Percentiles rank a stretch among this genome's conserved stretches.
Evolutionary conservation across 1,140 invertebrate genomes (phyloP).

Genomic region (Schlechtendalia chinensis): DNA sequence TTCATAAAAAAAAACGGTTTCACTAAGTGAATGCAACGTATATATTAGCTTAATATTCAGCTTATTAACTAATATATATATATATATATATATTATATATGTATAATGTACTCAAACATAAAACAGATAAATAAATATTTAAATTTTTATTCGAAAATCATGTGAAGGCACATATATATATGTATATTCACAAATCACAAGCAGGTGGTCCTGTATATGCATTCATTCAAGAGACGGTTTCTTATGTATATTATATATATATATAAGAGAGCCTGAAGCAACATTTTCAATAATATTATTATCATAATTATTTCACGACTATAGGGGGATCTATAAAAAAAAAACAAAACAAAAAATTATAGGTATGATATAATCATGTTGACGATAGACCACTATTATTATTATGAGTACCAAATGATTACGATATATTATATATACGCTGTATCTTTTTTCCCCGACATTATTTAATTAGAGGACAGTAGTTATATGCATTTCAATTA

Average conservation of each 20-base stretch:
- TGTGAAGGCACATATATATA: not conserved
- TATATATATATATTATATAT: too few relatives aligned
- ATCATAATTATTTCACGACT: slow-evolving; percentile 26
- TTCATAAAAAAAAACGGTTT: too few relatives aligned
- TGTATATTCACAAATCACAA: slow-evolving; percentile 1
- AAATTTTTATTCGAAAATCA: slow-evolving; percentile 19
- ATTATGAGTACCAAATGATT: not conserved
- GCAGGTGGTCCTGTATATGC: not conserved
- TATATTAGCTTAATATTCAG: too few relatives aligned
- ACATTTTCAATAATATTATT: slow-evolving; percentile 37
- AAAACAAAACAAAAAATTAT: not conserved
- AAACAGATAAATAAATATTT: not conserved
- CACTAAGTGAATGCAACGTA: too few relatives aligned
- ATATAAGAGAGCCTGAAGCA: not conserved
- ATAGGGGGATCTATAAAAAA: not conserved
- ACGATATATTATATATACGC: not conserved
- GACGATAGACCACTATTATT: slow-evolving; percentile 20
- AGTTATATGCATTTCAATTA: slow-evolving; percentile 25
- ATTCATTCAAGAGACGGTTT: not conserved
- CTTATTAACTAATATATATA: too few relatives aligned
- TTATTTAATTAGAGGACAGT: slow-evolving; percentile 29
- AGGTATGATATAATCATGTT: not conserved
- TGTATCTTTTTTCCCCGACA: not conserved
- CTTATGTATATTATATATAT: not conserved
- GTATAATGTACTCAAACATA: too few relatives aligned